These are phyloP conservation scores for Deilephila elpenor DNA, from an alignment of 2,888 invertebrate species.

Conservation along the genomic window DNA sequence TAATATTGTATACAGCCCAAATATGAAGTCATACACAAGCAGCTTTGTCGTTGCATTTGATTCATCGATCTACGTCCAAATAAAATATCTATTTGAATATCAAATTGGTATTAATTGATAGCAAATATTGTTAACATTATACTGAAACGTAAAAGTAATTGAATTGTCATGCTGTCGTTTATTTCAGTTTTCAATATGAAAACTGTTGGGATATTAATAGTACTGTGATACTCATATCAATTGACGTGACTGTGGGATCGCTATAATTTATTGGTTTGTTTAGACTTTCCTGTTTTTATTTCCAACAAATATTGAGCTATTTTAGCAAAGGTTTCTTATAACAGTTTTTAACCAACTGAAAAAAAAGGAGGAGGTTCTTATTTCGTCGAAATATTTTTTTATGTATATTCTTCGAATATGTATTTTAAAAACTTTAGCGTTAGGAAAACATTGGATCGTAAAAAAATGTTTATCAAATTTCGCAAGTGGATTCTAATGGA, in stretches of 20 bases:
- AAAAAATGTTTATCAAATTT: too few relatives aligned
- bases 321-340: not conserved
- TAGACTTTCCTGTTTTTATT: not conserved
- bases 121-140: constrained; percentile 9
- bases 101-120: not conserved
- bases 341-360: too few relatives aligned
- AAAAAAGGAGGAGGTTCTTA: too few relatives aligned
- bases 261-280: not conserved
- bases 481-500: too few relatives aligned
- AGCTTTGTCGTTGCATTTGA: too few relatives aligned
- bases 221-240: not conserved
- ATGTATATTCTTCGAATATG: too few relatives aligned
- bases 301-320: not conserved
- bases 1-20: too few relatives aligned
- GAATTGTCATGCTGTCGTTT: not conserved
- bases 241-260: not conserved
- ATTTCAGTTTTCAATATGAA: constrained; percentile 12
- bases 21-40: too few relatives aligned
- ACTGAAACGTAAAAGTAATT: constrained; percentile 3
- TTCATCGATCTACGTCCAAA: too few relatives aligned
- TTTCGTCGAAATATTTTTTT: too few relatives aligned
- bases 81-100: not conserved
- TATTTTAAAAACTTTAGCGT: too few relatives aligned
- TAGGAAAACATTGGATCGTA: too few relatives aligned
- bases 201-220: not conserved